Evolutionary conservation across 2,888 invertebrate genomes (phyloP).

Genomic region (Catonia carolina): DNA sequence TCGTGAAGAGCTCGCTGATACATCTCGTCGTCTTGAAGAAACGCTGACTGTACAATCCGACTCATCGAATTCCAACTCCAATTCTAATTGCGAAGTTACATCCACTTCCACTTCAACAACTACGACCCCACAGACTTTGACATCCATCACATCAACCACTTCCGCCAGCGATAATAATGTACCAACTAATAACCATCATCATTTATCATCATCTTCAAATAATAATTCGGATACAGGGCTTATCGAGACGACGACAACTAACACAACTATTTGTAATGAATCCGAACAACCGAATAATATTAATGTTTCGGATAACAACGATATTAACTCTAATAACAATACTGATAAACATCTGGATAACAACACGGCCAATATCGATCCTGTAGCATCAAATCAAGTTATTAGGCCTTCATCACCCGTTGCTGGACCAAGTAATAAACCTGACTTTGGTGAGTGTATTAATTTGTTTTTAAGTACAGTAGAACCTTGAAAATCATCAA

Average conservation of each 20-base stretch:
- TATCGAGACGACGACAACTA: too few species aligned
- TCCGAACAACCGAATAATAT: too few species aligned
- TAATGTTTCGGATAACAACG: too few species aligned
- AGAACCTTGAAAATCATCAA: neutral
- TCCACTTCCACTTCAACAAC: conserved; percentile 36
- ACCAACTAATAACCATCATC: too few species aligned
- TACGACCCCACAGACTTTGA: conserved; percentile 17
- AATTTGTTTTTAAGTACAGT: neutral
- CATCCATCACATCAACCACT: conserved; percentile 19
- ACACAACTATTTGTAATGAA: too few species aligned
- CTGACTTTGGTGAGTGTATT: conserved; percentile 34
- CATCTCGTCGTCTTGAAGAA: conserved; percentile 43
- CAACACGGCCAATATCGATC: too few species aligned
- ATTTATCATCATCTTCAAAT: too few species aligned
- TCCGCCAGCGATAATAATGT: conserved; percentile 2
- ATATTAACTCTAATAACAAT: too few species aligned
- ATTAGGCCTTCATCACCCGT: conserved; percentile 36
- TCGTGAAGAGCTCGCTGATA: conserved; percentile 49
- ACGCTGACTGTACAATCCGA: conserved; percentile 39
- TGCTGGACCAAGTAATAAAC: conserved; percentile 35
- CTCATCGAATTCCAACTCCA: conserved; percentile 27
- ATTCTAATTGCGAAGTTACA: conserved; percentile 38
- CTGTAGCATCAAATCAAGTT: conserved; percentile 6
- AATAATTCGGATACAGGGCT: too few species aligned
- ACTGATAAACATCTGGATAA: too few species aligned